phyloP scores from a whole-genome alignment of 2,888 invertebrate genomes.

The Ommatoiulus sabulosus region DNA sequence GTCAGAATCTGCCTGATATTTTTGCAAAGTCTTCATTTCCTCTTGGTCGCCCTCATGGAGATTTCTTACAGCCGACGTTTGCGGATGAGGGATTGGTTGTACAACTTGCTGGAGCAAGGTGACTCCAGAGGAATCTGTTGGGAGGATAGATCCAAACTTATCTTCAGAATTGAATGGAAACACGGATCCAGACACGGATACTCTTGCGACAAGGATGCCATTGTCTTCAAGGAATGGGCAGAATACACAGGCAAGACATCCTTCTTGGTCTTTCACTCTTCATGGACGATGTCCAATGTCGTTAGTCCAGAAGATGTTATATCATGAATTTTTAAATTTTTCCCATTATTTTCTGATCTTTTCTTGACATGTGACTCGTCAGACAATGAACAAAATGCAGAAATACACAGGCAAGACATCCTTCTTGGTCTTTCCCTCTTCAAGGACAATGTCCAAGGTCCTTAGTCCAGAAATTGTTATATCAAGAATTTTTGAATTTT shows the following conservation, averaged over 20 bases:
- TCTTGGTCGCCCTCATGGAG: neutral
- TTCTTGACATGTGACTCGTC: too few relatives aligned
- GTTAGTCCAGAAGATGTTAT: too few relatives aligned
- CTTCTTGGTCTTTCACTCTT: too few relatives aligned
- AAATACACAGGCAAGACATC: too few relatives aligned
- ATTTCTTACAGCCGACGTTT: constrained; percentile 4
- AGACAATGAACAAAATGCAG: too few relatives aligned
- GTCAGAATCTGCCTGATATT: constrained; percentile 27
- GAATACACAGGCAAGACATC: constrained; percentile 52
- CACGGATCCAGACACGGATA: constrained; percentile 58
- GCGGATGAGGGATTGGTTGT: constrained; percentile 57
- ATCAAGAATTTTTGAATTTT: too few relatives aligned
- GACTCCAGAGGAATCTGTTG: constrained; percentile 29
- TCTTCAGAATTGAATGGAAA: constrained; percentile 55
- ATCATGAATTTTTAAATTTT: too few relatives aligned
- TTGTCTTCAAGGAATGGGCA: constrained; percentile 55
- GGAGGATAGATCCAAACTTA: constrained; percentile 3
- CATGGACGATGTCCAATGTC: too few relatives aligned
- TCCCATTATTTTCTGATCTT: too few relatives aligned
- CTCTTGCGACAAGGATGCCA: constrained; percentile 48
- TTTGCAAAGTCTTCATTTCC: neutral
- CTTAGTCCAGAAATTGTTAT: too few relatives aligned
- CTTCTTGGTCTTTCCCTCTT: too few relatives aligned
- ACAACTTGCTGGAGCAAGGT: constrained; percentile 9
- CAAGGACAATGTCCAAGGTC: too few relatives aligned